Conservation (phyloP, 2,113 vertebrate species). For the Sinocyclocheilus anshuiensis region DNA sequence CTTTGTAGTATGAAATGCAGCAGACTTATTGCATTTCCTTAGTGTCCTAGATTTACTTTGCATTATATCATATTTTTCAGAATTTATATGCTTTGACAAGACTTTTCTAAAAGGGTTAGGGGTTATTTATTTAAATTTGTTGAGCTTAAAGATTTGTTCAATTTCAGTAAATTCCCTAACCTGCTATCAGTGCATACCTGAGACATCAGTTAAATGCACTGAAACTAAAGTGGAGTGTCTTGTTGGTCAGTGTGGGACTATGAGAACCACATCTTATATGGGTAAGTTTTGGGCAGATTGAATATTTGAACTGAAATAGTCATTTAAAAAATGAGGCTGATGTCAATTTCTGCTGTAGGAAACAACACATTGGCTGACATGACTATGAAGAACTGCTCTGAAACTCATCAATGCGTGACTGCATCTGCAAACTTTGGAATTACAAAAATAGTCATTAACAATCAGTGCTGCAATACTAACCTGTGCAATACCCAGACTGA, state of each 20-base stretch:
- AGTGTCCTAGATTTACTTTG: background rate
- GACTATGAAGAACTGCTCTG: slow-evolving; percentile 47
- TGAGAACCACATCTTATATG: slow-evolving; percentile 40
- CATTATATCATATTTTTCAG: background rate
- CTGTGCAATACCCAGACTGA: slow-evolving; percentile 42
- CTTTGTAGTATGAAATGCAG: background rate
- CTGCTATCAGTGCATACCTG: slow-evolving; percentile 50
- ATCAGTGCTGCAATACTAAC: slow-evolving; percentile 39
- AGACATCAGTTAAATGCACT: slow-evolving; percentile 42
- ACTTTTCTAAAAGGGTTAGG: background rate
- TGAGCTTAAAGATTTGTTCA: background rate
- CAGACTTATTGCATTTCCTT: background rate
- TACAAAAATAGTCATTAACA: slow-evolving; percentile 14
- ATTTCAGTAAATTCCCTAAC: slow-evolving; percentile 39
- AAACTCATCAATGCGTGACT: background rate
- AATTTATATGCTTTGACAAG: background rate
- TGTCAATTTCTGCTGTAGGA: background rate
- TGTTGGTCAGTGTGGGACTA: slow-evolving; percentile 45
- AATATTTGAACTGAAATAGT: background rate
- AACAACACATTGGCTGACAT: slow-evolving; percentile 18
- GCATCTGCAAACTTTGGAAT: slow-evolving; percentile 48
- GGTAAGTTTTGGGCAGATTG: slow-evolving; percentile 10
- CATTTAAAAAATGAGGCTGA: background rate
- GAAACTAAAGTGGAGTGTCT: slow-evolving; percentile 40
- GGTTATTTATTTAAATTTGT: background rate